A percentile compares a stretch with the other conserved stretches of the same genome.
Evolutionary conservation across 2,888 invertebrate species (phyloP).

Genomic region (Phlogophora meticulosa): DNA sequence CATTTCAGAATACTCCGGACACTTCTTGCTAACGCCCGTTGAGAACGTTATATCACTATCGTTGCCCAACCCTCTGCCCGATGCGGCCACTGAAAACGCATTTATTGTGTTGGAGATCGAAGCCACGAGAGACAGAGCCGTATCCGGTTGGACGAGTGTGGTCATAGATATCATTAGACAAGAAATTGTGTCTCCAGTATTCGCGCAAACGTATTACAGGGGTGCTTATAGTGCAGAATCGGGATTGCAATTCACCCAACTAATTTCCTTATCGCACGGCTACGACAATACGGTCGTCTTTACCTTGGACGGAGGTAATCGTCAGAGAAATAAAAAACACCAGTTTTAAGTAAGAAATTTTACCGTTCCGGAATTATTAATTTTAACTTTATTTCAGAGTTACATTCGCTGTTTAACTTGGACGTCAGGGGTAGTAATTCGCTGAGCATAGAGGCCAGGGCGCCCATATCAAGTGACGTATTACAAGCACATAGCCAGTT

Average conservation of each 20-base stretch:
- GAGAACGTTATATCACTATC: constrained; percentile 69
- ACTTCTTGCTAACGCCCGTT: constrained; percentile 66
- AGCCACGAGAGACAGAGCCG: constrained; percentile 76
- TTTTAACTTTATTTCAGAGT: constrained; percentile 62
- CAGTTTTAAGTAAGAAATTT: constrained; percentile 7
- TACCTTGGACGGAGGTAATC: constrained; percentile 32
- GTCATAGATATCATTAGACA: constrained; percentile 72
- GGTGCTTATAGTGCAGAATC: constrained; percentile 70
- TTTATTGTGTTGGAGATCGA: constrained; percentile 79
- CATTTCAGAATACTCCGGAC: constrained; percentile 71
- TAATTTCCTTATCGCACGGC: constrained; percentile 71
- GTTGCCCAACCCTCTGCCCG: constrained; percentile 60
- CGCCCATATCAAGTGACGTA: constrained; percentile 45
- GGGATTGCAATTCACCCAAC: constrained; percentile 69
- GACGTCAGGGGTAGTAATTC: constrained; percentile 5
- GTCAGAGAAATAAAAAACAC: background rate
- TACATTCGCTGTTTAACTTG: constrained; percentile 6
- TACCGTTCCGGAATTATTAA: background rate
- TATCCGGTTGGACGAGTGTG: constrained; percentile 72
- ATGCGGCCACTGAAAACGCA: constrained; percentile 66
- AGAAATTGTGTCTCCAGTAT: constrained; percentile 68
- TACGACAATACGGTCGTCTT: constrained; percentile 35
- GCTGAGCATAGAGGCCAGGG: background rate
- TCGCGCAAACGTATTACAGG: constrained; percentile 73
- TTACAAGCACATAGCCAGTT: constrained; percentile 67